These are phyloP conservation scores for Drosophila sulfurigaster DNA, from an alignment of 1,140 invertebrate species.

Conservation along the genomic window DNA sequence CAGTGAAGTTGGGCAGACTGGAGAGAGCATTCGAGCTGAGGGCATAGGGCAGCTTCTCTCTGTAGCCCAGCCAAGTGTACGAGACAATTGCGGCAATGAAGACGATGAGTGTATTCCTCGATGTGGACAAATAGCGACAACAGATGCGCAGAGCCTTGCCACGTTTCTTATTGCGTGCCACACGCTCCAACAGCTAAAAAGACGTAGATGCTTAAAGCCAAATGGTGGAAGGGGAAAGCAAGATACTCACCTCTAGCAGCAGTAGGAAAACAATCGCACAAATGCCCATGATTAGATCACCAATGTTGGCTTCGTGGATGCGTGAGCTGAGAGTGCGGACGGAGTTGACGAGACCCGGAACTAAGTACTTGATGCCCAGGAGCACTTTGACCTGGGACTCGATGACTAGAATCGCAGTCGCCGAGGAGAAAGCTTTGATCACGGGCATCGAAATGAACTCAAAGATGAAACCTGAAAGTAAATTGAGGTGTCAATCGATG, in stretches of 20 bases:
- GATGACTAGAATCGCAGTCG: conserved; percentile 96
- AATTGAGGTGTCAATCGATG: conserved; percentile 7
- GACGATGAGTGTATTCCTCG: conserved; percentile 92
- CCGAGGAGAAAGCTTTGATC: conserved; percentile 96
- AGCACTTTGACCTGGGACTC: conserved; percentile 95
- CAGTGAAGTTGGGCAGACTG: conserved; percentile 88
- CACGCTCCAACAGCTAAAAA: conserved; percentile 54
- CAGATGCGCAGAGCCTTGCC: conserved; percentile 85
- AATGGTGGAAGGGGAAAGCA: background rate
- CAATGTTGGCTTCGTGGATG: conserved; percentile 88
- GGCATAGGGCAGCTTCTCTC: conserved; percentile 56
- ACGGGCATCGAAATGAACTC: conserved; percentile 98
- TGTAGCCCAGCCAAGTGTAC: conserved; percentile 82
- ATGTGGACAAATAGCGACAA: conserved; percentile 86
- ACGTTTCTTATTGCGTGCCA: conserved; percentile 67
- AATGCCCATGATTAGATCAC: conserved; percentile 90
- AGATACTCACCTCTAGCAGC: conserved; percentile 88
- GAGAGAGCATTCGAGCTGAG: conserved; percentile 86
- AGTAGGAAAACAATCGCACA: conserved; percentile 90
- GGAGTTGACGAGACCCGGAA: conserved; percentile 91
- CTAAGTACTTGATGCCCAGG: conserved; percentile 91
- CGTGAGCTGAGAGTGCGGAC: conserved; percentile 88
- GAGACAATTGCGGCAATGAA: conserved; percentile 89
- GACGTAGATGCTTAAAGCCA: background rate
- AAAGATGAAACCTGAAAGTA: conserved; percentile 91